These are phyloP conservation scores for Mormyrus iriodes DNA, from an alignment of 2,113 vertebrate species.

Conservation along the genomic window DNA sequence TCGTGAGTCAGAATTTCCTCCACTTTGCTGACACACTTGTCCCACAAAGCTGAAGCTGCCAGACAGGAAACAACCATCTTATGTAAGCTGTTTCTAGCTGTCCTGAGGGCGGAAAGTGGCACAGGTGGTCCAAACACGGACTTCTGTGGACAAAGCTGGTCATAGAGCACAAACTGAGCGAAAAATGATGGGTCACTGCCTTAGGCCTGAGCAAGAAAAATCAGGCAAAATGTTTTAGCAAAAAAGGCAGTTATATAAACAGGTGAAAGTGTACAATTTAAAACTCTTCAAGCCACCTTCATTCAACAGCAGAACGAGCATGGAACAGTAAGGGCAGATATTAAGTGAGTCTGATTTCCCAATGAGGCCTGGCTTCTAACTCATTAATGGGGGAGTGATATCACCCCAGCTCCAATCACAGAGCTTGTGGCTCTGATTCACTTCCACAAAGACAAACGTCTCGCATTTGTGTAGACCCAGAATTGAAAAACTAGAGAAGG, in stretches of 20 bases:
- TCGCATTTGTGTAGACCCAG: neutral
- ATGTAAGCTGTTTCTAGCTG: neutral
- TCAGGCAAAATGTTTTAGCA: neutral
- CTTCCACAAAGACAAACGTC: neutral
- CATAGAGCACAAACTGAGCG: neutral
- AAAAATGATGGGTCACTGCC: neutral
- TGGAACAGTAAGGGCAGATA: neutral
- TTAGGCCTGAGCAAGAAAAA: neutral
- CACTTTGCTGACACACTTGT: neutral
- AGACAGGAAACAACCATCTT: neutral
- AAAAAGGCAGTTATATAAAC: neutral
- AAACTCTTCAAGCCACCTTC: neutral
- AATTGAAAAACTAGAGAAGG: neutral
- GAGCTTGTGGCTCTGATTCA: neutral
- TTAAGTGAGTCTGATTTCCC: neutral
- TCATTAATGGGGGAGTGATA: neutral
- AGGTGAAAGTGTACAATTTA: neutral
- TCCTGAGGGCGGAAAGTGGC: neutral
- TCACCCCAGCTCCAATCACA: neutral
- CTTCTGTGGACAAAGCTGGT: neutral
- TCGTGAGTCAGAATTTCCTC: neutral
- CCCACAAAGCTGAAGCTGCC: neutral
- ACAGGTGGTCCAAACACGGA: neutral
- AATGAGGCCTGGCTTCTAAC: neutral
- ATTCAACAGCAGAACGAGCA: neutral